Base-by-base conservation (phyloP, 1,140 invertebrate species). In the Penaeus chinensis region DNA sequence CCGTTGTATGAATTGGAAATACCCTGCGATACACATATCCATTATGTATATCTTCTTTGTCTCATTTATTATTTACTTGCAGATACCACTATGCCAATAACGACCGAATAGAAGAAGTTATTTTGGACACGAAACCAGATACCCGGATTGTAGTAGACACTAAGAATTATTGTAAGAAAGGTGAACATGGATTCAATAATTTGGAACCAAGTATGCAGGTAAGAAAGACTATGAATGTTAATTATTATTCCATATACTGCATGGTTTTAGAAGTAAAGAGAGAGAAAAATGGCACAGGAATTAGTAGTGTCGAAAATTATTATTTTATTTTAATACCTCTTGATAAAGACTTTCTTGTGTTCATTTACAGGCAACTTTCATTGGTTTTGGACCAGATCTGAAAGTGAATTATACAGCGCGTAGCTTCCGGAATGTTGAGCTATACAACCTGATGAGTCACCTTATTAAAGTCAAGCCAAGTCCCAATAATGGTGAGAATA, bases 381-480 rank as follows among this genome's bases (percentile, higher is more conserved):
- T 93, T 7, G 93, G 92, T 3, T 91, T 91, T 89, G 93, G 93
- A 11, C 93, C 93, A 81, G 89, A 91, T n/a, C 92, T 94, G 90
- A 92, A 91, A 89, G 85, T 90, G 62, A 91, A 91, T 32, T 90
- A 80, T 65, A 85, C 84, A 10, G 90, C 62, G 20, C 77, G 91
- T 0, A 91, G 90, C 16, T 93, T 93, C 87, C 81, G 92, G 60
- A 92, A 91, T 85, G 92, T 93, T n/a, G 93, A 94, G 90, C 90
- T 93, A 19, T 94, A 93, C 90, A 92, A 92, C 19, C 84, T 94
- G 69, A 91, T 93, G 91, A 93, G 92, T 84, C 82, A 91, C 78
- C 71, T 93, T 7, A 88, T 93, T 19, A 89, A 91, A 22, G 91
- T 93, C n/a, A 91, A 88, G 24, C 90, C 91, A 54, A 90, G 92